Conservation (phyloP, 2,113 vertebrate species). For the Symphodus melops region DNA sequence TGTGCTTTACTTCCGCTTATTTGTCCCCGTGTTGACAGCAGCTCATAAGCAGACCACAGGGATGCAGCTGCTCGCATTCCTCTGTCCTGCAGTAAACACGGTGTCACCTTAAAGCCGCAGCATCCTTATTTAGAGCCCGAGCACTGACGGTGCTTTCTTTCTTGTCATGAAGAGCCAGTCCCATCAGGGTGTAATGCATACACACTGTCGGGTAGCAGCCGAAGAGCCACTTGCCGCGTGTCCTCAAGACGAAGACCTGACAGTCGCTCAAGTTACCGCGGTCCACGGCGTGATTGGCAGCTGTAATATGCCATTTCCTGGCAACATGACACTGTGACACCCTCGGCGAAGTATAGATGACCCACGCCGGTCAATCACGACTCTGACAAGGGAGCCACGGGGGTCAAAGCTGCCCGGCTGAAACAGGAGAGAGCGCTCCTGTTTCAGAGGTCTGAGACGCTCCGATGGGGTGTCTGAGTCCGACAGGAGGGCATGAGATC, state of each 20-base stretch:
- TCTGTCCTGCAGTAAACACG: slow-evolving; percentile 13
- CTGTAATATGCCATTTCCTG: slow-evolving; percentile 70
- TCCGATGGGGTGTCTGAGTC: slow-evolving; percentile 40
- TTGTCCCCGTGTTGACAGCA: slow-evolving; percentile 9
- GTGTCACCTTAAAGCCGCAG: slow-evolving; percentile 49
- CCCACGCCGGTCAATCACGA: slow-evolving; percentile 66
- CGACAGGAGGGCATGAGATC: slow-evolving; percentile 35
- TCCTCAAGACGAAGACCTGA: slow-evolving; percentile 29
- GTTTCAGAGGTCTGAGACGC: slow-evolving; percentile 55
- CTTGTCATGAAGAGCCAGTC: background rate
- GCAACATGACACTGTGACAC: slow-evolving; percentile 70
- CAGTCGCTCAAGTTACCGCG: slow-evolving; percentile 55
- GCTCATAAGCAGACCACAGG: slow-evolving; percentile 17
- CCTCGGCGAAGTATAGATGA: slow-evolving; percentile 67
- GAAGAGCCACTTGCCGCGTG: slow-evolving; percentile 5
- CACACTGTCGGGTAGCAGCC: slow-evolving; percentile 27
- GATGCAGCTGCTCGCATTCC: slow-evolving; percentile 25
- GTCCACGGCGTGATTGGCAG: slow-evolving; percentile 60
- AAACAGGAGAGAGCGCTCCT: slow-evolving; percentile 67
- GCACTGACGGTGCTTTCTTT: background rate
- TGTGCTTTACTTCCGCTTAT: slow-evolving; percentile 37
- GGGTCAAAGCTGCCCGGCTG: slow-evolving; percentile 56
- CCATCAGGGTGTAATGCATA: slow-evolving; percentile 20
- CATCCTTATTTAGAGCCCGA: slow-evolving; percentile 17
- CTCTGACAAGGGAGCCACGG: slow-evolving; percentile 64